Base-by-base conservation (phyloP, 2,797 vertebrate species). In the Emys orbicularis region DNA sequence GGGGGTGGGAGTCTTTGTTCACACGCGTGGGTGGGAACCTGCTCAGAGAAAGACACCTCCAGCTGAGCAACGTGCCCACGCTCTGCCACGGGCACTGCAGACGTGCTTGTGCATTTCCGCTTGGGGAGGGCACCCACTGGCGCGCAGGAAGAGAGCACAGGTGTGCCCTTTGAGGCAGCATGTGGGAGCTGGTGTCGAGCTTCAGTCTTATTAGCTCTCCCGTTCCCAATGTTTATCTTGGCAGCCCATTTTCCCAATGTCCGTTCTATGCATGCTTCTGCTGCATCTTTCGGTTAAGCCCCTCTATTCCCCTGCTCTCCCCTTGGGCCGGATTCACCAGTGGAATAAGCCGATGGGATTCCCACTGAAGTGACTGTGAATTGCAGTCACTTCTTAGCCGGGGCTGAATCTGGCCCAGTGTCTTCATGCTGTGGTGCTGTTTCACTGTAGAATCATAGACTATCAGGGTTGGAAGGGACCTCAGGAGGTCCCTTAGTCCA, bases 101-200 rank as follows among this genome's bases (percentile, higher is more conserved):
- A 68, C 10, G 65, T 37, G 19, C n/a, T 23, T 68, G 65, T 41
- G 19, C n/a, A 12, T 72, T 72, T 37, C n/a, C 10, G 5, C 65
- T 19, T 11, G 65, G n/a, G 65, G 65, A 37, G 65, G n/a, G 19
- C 19, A 72, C 16, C 5, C n/a, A 41, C n/a, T 23, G 37, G 65
- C 3, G 37, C 72, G 27, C 41, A 54, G 81, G 56, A 27, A 54
- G 84, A 87, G 56, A 57, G 49, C 11, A 54, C 82, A 50, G 21
- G 4, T 0, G 10, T 1, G 27, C 79, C 57, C 23, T 9, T 52
- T 37, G 0, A 7, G 50, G 8, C 88, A 82, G 50, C 57, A 12
- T 0, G 8, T 12, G 49, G 54, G n/a, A 83, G 59, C 0, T 1
- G 85, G 74, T 37, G 41, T 54, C 61, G 13, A 79, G 47, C 81